Percentiles rank a stretch among this genome's conserved stretches.
Conservation (phyloP, 2,113 vertebrate species). For the Bombycilla garrulus region DNA sequence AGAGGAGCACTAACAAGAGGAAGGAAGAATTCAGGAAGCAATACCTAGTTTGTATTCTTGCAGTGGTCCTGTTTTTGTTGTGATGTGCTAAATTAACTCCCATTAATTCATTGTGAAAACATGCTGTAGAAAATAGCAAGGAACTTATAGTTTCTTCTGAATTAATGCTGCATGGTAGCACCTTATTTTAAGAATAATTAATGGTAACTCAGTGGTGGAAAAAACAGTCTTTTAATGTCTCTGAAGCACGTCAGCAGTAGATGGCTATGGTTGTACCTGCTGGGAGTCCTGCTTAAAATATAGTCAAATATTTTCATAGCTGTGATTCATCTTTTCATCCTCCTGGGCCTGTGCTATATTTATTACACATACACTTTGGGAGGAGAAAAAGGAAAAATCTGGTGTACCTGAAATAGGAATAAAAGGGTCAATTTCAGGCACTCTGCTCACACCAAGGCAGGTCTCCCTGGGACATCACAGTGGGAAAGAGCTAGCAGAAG, state of each 20-base stretch:
- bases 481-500: not conserved
- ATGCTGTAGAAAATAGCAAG: constrained; percentile 52
- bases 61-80: constrained; percentile 35
- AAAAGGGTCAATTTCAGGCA: not conserved
- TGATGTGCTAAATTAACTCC: constrained; percentile 58
- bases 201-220: not conserved
- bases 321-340: not conserved
- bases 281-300: not conserved
- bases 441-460: not conserved
- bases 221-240: not conserved
- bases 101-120: constrained; percentile 70
- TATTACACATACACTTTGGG: not conserved
- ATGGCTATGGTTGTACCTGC: not conserved
- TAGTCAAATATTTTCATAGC: not conserved
- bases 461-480: not conserved
- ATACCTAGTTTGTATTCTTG: constrained; percentile 46
- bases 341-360: not conserved
- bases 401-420: not conserved
- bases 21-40: not conserved
- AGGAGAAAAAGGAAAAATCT: not conserved
- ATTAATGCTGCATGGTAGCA: constrained; percentile 33
- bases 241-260: fast-evolving
- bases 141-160: constrained; percentile 58
- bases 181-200: constrained; percentile 64
- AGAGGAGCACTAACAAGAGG: not conserved